Conservation (phyloP, 2,113 vertebrate genomes). For the Crotalus helleri region DNA sequence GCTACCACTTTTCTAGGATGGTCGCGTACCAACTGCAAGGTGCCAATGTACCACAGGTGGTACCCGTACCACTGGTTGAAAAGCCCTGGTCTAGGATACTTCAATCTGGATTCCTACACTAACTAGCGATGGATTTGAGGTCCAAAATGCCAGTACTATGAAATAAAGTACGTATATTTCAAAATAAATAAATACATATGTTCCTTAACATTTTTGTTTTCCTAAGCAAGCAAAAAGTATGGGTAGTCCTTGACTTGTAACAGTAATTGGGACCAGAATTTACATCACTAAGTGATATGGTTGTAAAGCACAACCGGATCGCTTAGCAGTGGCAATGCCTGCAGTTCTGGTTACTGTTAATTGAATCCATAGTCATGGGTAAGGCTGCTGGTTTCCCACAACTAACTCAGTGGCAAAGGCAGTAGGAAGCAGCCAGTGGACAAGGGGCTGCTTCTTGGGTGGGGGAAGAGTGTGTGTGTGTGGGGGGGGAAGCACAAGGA, state of each 20-base stretch:
- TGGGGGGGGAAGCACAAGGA: neutral
- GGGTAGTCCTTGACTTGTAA: constrained; percentile 7
- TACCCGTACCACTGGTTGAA: too few relatives aligned
- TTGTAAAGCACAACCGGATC: neutral
- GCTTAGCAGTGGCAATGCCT: neutral
- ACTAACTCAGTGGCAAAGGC: neutral
- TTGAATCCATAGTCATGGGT: neutral
- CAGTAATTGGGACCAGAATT: constrained; percentile 4
- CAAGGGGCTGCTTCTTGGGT: neutral
- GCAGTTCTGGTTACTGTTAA: neutral
- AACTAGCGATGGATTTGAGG: neutral
- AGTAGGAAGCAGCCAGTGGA: neutral
- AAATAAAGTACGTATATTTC: neutral
- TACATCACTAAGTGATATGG: neutral
- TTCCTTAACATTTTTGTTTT: neutral
- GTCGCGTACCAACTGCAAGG: too few relatives aligned
- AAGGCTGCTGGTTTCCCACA: neutral
- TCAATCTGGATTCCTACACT: neutral
- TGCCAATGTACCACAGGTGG: too few relatives aligned
- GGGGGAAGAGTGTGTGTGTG: neutral
- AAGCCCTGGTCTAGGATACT: neutral
- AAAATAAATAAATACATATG: neutral
- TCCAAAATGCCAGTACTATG: neutral
- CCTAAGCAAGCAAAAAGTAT: neutral
- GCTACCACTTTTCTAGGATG: too few relatives aligned